Base-by-base conservation (phyloP, 1,140 invertebrate species). In the Achroia grisella region DNA sequence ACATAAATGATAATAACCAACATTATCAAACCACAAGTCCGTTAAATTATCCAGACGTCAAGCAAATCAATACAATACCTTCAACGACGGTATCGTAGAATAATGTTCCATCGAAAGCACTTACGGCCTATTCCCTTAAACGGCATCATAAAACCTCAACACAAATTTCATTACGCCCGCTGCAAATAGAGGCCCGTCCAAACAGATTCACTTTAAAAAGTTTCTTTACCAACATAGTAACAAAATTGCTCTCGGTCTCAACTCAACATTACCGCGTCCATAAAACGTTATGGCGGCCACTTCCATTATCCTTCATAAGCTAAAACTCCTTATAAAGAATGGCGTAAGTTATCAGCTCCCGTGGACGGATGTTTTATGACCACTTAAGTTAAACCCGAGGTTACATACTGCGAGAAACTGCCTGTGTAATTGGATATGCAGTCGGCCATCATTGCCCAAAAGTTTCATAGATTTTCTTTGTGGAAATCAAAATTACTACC, bases 291-390 rank as follows among this genome's bases (percentile, higher is more conserved):
- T 67, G 40, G 58, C 47, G 37, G 49, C 35, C 42, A 44, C 46
- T 63, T 61, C 68, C 70, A 73, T 76, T 76, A 76, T 71, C 52
- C 62, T 70, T 71, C 69, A 69, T 71, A 63, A 78, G 58, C 46
- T 56, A 52, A 48, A 62, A 42, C 45, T 56, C 59, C 63, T 71
- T 67, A 67, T 62, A 62, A 66, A 63, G 56, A 52, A 36, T 53
- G 51, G 54, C 47, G 55, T 62, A 36, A 63, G 56, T 62, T 69
- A 65, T 65, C 65, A 52, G 49, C 60, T 56, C 51, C 56, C 34
- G 56, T 44, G 48, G 52, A 44, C 32, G 31, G 12, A 35, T 62
- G 46, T 31, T 66, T 69, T 65, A 68, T 58, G 48, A 47, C 52
- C 65, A 62, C 64, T 71, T 68, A 66, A 52, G 32, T 49, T 46